Conservation (phyloP, 1,140 invertebrate genomes). For the Leptonema lineaticorne region DNA sequence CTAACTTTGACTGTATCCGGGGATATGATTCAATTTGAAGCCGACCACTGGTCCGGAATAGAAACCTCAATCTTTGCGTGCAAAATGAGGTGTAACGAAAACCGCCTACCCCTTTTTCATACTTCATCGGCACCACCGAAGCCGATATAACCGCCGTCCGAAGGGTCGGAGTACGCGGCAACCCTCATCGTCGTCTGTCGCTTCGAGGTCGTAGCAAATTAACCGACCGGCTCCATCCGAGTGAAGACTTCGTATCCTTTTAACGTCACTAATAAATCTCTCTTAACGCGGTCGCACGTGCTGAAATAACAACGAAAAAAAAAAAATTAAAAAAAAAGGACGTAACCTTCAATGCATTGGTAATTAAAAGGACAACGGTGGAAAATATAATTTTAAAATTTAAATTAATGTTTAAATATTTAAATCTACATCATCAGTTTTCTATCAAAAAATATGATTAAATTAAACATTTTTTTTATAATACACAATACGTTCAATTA, state of each 20-base stretch:
- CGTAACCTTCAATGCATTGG: not conserved
- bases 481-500: too few species aligned
- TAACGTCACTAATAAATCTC: slow-evolving; percentile 3
- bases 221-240: not conserved
- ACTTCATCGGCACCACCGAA: not conserved
- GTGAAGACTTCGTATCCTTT: not conserved
- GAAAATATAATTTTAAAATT: too few species aligned
- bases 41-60: slow-evolving; percentile 2
- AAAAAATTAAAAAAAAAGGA: not conserved
- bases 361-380: too few species aligned
- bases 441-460: too few species aligned
- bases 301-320: too few species aligned
- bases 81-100: not conserved
- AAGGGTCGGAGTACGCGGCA: too few species aligned
- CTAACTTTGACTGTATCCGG: slow-evolving; percentile 4
- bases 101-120: not conserved
- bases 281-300: not conserved
- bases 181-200: not conserved
- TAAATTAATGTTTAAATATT: too few species aligned
- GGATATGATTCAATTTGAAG: slow-evolving; percentile 11
- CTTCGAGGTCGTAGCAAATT: not conserved
- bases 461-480: too few species aligned
- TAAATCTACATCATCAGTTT: too few species aligned
- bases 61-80: not conserved
- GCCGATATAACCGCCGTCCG: not conserved